Conservation (phyloP, 2,113 vertebrate genomes). For the Dromaius novaehollandiae region DNA sequence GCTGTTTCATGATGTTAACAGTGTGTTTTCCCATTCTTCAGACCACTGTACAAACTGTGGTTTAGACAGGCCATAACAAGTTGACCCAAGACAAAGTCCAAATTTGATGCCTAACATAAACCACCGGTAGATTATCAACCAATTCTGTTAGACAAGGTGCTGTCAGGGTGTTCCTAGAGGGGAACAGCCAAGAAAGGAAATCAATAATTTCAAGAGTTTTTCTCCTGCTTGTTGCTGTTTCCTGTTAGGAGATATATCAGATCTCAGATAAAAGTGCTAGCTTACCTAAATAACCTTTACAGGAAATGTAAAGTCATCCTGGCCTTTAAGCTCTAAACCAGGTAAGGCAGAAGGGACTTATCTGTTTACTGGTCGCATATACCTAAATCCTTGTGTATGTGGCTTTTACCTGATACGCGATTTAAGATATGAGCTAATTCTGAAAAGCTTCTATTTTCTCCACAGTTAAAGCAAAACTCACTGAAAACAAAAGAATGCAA, state of each 20-base stretch:
- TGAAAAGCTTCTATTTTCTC: constrained; percentile 19
- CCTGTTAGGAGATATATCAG: background rate
- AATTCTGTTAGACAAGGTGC: background rate
- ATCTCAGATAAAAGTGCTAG: constrained; percentile 33
- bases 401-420: background rate
- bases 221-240: constrained; percentile 20
- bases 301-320: constrained; percentile 43
- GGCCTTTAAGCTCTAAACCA: constrained; percentile 3
- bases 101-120: background rate
- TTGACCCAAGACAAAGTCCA: background rate
- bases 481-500: constrained; percentile 47
- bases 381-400: background rate
- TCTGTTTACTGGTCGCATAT: background rate
- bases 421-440: constrained; percentile 14
- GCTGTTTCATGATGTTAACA: background rate
- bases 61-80: background rate
- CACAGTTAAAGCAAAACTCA: constrained; percentile 31
- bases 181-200: constrained; percentile 30
- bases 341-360: background rate
- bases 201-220: background rate
- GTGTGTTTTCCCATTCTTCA: background rate
- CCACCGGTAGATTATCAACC: background rate
- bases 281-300: constrained; percentile 35
- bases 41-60: background rate
- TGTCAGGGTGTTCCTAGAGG: background rate